Evolutionary conservation across 2,797 vertebrate species (phyloP).

Genomic region (Saguinus oedipus): DNA sequence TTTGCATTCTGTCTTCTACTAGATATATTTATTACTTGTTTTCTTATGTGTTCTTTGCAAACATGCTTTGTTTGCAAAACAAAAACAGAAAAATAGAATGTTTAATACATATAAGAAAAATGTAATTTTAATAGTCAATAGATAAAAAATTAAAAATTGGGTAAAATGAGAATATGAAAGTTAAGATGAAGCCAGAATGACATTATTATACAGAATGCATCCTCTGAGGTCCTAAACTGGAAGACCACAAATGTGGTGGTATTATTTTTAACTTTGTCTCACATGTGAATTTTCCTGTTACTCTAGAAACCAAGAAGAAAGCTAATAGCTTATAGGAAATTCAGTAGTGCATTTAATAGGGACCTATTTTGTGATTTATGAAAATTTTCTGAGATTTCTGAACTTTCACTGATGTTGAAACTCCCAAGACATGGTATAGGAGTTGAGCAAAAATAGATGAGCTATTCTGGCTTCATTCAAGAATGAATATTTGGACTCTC

Average conservation of each 20-base stretch:
- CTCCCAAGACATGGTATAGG: background rate
- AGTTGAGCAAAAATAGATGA: background rate
- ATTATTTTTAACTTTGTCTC: background rate
- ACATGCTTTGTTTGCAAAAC: background rate
- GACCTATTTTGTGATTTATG: background rate
- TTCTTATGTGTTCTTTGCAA: background rate
- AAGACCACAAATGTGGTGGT: background rate
- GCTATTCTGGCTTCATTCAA: background rate
- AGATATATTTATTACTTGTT: background rate
- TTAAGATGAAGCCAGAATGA: background rate
- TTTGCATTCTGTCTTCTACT: background rate
- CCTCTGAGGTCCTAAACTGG: background rate
- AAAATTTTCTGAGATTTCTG: background rate
- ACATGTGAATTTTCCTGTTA: background rate
- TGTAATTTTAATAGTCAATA: background rate
- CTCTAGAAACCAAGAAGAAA: constrained; percentile 25
- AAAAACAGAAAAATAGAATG: background rate
- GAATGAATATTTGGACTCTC: background rate
- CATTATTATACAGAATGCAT: background rate
- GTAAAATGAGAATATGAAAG: constrained; percentile 12
- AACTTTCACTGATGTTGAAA: background rate
- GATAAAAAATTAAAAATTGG: background rate
- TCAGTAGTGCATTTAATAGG: background rate
- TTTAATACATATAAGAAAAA: constrained; percentile 3
- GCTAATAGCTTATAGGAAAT: background rate